Evolutionary conservation across 1,140 invertebrate genomes (phyloP).

Genomic region (Holcopasites calliopsidis): DNA sequence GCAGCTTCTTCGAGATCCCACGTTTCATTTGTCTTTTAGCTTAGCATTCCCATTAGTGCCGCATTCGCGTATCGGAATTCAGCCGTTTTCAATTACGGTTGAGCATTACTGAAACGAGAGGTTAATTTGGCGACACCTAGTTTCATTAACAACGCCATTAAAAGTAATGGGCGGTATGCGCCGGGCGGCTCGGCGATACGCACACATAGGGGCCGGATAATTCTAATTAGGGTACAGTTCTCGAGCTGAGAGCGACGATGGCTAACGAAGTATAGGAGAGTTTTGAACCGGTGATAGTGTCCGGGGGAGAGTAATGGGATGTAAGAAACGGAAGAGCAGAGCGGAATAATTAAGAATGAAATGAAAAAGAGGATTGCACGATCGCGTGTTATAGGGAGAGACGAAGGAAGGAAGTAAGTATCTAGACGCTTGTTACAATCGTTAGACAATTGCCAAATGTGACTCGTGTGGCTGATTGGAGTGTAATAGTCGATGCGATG

Average conservation of each 20-base stretch:
- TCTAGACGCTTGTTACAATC: no score
- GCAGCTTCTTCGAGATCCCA: no score
- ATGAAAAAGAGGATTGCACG: neutral
- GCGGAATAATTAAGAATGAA: neutral
- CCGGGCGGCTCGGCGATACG: slow-evolving; percentile 64
- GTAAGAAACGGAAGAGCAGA: slow-evolving; percentile 37
- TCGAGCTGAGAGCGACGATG: slow-evolving; percentile 33
- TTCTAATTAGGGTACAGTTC: slow-evolving; percentile 75
- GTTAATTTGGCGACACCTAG: slow-evolving; percentile 80
- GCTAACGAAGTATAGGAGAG: no score
- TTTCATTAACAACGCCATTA: slow-evolving; percentile 80
- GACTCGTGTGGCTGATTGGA: no score
- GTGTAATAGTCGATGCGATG: no score
- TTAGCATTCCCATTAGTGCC: neutral
- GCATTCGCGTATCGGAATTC: neutral
- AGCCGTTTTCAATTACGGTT: slow-evolving; percentile 59
- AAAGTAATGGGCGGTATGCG: slow-evolving; percentile 78
- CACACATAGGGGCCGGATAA: slow-evolving; percentile 67
- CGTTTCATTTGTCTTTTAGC: neutral
- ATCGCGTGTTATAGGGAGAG: no score
- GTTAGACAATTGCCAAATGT: no score
- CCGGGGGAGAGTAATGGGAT: no score
- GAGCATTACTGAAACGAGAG: slow-evolving; percentile 76
- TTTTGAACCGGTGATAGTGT: no score
- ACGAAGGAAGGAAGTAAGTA: no score